phyloP scores from a whole-genome alignment of 1,140 invertebrate species.

The Rhizoglyphus robini region DNA sequence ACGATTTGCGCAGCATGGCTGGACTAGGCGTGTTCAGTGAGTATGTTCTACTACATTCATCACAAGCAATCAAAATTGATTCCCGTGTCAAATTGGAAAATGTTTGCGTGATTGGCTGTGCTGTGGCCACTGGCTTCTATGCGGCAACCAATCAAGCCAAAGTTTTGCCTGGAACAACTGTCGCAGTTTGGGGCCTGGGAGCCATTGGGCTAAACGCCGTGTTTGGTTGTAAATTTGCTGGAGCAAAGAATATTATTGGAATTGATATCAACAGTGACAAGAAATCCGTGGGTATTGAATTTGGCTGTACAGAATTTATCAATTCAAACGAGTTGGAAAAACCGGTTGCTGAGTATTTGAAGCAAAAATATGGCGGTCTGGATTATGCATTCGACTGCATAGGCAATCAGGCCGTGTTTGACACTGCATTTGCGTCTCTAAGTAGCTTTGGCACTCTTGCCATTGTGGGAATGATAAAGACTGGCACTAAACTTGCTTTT shows the following conservation, averaged over 20 bases:
- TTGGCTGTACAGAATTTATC: slow-evolving; percentile 39
- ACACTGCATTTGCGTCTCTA: background rate
- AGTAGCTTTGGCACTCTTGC: background rate
- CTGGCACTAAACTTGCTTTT: background rate
- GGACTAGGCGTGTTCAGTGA: background rate
- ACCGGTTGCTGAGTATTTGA: background rate
- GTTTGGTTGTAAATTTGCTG: slow-evolving; percentile 38
- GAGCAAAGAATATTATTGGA: slow-evolving; percentile 39
- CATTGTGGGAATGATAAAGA: background rate
- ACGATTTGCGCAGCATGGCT: background rate
- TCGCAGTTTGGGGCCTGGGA: background rate
- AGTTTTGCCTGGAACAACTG: no score
- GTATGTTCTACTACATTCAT: background rate
- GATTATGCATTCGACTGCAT: background rate
- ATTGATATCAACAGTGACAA: slow-evolving; percentile 40
- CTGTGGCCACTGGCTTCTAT: no score
- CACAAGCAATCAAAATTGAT: background rate
- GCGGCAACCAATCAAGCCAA: no score
- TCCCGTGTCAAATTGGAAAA: background rate
- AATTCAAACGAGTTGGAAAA: slow-evolving; percentile 13
- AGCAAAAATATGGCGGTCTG: background rate
- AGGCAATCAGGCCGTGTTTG: background rate
- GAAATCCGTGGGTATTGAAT: slow-evolving; percentile 36
- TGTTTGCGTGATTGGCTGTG: background rate
- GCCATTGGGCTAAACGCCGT: no score